These are phyloP conservation scores for Pteria penguin DNA, from an alignment of 2,888 invertebrate genomes.

Conservation along the genomic window DNA sequence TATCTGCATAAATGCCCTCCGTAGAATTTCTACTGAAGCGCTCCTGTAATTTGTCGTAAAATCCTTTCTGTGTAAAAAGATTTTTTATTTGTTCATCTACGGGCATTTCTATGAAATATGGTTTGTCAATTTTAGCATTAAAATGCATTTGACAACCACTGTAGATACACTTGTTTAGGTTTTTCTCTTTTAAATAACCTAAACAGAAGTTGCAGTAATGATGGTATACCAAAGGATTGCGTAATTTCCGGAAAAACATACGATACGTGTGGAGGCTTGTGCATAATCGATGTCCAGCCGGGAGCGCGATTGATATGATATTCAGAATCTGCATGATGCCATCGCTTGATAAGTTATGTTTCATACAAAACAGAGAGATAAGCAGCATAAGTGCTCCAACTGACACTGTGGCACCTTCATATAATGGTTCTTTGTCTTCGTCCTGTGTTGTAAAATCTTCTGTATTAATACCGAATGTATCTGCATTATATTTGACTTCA, in stretches of 20 bases:
- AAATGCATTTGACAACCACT: too few relatives aligned
- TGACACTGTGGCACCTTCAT: constrained; percentile 9
- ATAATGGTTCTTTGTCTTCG: constrained; percentile 1
- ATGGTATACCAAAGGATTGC: neutral
- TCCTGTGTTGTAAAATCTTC: neutral
- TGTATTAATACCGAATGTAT: too few relatives aligned
- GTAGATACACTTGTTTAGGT: neutral
- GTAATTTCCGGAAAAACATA: neutral
- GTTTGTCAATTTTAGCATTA: neutral
- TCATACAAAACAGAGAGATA: constrained; percentile 2
- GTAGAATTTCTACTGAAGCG: neutral
- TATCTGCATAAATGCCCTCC: neutral
- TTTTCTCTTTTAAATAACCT: neutral
- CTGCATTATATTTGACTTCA: too few relatives aligned
- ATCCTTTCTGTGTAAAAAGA: neutral
- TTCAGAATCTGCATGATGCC: constrained; percentile 10
- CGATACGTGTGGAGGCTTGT: neutral
- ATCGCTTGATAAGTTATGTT: constrained; percentile 19
- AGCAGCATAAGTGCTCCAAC: constrained; percentile 16
- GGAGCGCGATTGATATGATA: constrained; percentile 7
- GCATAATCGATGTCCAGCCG: neutral
- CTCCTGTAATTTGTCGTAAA: neutral
- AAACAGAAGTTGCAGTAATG: neutral
- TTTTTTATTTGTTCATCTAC: neutral
- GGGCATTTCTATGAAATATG: constrained; percentile 1